Evolutionary conservation across 2,113 vertebrate species (phyloP), one percentile per base, ranked within the genome.

Genomic region (Plectropomus leopardus): DNA sequence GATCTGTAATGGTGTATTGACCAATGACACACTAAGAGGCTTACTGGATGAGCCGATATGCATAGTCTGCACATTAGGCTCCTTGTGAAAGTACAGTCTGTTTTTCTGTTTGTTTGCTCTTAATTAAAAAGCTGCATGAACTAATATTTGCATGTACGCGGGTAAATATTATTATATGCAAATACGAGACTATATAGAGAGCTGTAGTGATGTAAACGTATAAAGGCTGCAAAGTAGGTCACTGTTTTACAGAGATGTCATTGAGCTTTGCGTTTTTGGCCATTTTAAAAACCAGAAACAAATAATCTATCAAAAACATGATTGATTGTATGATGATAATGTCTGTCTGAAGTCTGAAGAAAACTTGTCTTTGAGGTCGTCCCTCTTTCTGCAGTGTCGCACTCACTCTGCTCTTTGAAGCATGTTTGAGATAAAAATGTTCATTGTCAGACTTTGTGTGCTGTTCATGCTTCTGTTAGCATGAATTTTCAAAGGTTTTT

Each of bases 41-140:
- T 2, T 5, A 23, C 21, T 4, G 26, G 44, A 23, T 34, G 28
- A n/a, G 7, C 44, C 0, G 1, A 2, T 53, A 59, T 24, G 10
- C n/a, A n/a, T n/a, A n/a, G n/a, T 9, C 7, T 0, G 1, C 19
- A 42, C 14, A 42, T 28, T 6, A 11, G 3, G 6, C 26, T 8
- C n/a, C n/a, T n/a, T n/a, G n/a, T n/a, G n/a, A n/a, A n/a, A n/a
- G n/a, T n/a, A 0, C 40, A 36, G 5, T 7, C 8, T n/a, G 21
- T 40, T 48, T 24, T 44, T 30, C 4, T 67, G 1, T 36, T 44
- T 19, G 6, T 8, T 21, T 44, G 5, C 36, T 23, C n/a, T 53
- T 19, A 21, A 63, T 47, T 23, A 2, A 26, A 64, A 14, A 6
- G 2, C 13, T 16, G 21, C 8, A 14, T 9, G 16, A 26, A 8